Evolutionary conservation across 2,888 invertebrate species (phyloP).

Genomic region (Ennomos fuscantarius): DNA sequence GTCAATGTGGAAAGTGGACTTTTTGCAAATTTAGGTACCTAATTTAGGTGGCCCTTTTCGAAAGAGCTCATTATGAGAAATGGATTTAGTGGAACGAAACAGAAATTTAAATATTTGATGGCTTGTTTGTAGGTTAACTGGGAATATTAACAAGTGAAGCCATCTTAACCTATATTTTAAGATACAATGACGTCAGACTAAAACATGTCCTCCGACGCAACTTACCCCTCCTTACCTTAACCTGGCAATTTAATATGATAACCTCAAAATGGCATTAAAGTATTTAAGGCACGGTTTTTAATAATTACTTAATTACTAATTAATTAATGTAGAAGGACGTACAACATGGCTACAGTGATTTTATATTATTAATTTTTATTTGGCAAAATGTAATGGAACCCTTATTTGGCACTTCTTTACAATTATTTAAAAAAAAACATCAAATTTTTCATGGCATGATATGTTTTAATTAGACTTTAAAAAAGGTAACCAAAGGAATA

Average conservation of each 20-base stretch:
- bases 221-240: constrained; percentile 6
- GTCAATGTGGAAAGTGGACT: too few species aligned
- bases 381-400: constrained; percentile 19
- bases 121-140: too few species aligned
- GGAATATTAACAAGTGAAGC: not conserved
- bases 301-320: constrained; percentile 72
- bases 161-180: not conserved
- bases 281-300: constrained; percentile 83
- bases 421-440: constrained; percentile 40
- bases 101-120: too few species aligned
- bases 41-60: too few species aligned
- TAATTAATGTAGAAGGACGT: constrained; percentile 71
- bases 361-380: constrained; percentile 31
- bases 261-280: constrained; percentile 81
- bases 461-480: constrained; percentile 68
- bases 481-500: constrained; percentile 55
- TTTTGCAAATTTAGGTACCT: too few species aligned
- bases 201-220: not conserved
- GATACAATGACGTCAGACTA: not conserved
- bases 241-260: constrained; percentile 77
- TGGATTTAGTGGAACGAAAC: too few species aligned
- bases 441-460: constrained; percentile 55
- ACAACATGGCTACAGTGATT: constrained; percentile 61
- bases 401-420: constrained; percentile 51
- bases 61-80: too few species aligned